A percentile compares a stretch with the other conserved stretches of the same genome.
Evolutionary conservation across 1,140 invertebrate species (phyloP).

Genomic region (Pseudomyrmex gracilis): DNA sequence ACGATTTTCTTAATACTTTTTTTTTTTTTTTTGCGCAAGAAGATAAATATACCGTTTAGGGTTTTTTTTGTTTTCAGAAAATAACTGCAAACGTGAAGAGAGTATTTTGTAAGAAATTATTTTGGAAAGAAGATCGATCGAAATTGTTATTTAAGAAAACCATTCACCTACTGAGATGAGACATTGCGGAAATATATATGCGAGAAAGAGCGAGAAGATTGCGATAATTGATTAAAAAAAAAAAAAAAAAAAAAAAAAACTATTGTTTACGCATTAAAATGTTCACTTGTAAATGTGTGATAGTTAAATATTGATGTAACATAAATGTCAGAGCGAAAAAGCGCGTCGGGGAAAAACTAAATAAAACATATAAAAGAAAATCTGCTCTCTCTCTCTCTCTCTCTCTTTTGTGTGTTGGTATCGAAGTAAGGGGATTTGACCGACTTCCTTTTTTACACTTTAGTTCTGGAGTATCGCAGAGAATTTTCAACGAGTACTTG

Average conservation of each 20-base stretch:
- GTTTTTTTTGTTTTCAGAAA: too few relatives aligned
- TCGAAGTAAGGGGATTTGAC: slow-evolving; percentile 18
- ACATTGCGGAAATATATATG: too few relatives aligned
- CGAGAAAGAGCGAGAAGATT: too few relatives aligned
- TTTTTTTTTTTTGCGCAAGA: slow-evolving; percentile 23
- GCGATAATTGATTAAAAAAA: too few relatives aligned
- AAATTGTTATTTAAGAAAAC: too few relatives aligned
- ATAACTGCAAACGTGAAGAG: too few relatives aligned
- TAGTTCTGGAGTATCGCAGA: slow-evolving; percentile 31
- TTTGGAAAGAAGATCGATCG: background rate
- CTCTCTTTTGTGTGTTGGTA: background rate
- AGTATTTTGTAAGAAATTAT: background rate
- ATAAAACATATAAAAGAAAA: slow-evolving; percentile 10
- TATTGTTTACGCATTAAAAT: too few relatives aligned
- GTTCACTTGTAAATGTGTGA: background rate
- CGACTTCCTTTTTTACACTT: slow-evolving; percentile 35
- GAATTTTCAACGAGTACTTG: slow-evolving; percentile 68
- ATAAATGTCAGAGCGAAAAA: background rate
- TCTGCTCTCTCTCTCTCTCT: background rate
- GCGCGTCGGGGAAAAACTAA: background rate
- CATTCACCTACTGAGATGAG: too few relatives aligned
- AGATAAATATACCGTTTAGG: background rate
- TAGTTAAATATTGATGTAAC: slow-evolving; percentile 37
- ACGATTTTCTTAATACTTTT: slow-evolving; percentile 29
- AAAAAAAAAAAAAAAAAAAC: too few relatives aligned